phyloP scores from a whole-genome alignment of 2,113 vertebrate genomes.

The Malurus alboscapulatus region DNA sequence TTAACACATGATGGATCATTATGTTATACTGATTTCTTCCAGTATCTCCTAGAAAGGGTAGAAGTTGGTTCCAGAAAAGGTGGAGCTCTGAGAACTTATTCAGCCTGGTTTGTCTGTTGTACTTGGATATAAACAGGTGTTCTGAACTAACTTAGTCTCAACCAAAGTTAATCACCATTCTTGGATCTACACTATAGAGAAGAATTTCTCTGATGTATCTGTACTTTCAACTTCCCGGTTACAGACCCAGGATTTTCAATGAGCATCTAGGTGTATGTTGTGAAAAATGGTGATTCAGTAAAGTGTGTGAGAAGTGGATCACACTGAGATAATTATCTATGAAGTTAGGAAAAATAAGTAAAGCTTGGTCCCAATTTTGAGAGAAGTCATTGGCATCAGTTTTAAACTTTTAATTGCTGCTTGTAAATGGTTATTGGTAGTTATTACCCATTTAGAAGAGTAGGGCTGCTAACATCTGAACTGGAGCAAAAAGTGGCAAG shows the following conservation, averaged over 20 bases:
- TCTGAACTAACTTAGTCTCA: not conserved
- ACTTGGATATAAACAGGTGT: not conserved
- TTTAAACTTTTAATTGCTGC: conserved; percentile 50
- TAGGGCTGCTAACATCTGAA: conserved; percentile 58
- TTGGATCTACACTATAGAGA: not conserved
- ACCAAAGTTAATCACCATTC: not conserved
- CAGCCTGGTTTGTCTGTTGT: not conserved
- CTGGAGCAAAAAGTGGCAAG: conserved; percentile 60
- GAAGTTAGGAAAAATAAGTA: conserved; percentile 27
- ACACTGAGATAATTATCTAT: conserved; percentile 52
- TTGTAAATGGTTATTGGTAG: conserved; percentile 54
- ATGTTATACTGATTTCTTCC: not conserved
- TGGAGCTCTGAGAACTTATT: not conserved
- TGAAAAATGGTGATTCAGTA: conserved; percentile 14
- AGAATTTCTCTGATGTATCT: not conserved
- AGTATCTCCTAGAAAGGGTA: not conserved
- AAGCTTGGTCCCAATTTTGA: conserved; percentile 24
- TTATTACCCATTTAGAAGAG: conserved; percentile 44
- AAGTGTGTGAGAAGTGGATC: conserved; percentile 27
- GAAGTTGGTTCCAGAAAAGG: not conserved
- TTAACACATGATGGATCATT: not conserved
- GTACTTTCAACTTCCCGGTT: not conserved
- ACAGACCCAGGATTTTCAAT: not conserved
- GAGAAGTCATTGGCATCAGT: conserved; percentile 3
- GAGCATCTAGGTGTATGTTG: not conserved